A percentile compares a stretch with the other conserved stretches of the same genome.
Evolutionary conservation across 2,888 invertebrate species (phyloP).

Genomic region (Ametastegia equiseti): DNA sequence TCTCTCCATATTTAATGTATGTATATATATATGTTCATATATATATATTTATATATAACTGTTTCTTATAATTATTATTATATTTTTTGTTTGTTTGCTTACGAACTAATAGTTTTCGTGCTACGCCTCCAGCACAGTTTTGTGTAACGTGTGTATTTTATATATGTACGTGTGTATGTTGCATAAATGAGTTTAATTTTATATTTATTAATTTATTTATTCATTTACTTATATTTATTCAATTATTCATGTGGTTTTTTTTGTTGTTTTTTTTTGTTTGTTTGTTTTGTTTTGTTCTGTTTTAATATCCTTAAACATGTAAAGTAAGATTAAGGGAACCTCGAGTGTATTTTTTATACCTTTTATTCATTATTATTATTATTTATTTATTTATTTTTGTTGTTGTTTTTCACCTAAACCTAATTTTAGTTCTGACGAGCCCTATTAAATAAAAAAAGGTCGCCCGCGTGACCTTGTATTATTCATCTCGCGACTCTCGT

Average conservation of each 20-base stretch:
- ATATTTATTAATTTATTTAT: conserved; percentile 51
- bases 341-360: neutral
- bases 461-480: conserved; percentile 37
- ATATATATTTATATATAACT: conserved; percentile 75
- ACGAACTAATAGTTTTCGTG: conserved; percentile 75
- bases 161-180: conserved; percentile 56
- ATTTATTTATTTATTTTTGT: no score
- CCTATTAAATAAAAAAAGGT: conserved; percentile 30
- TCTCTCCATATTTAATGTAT: conserved; percentile 29
- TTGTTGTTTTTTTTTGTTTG: conserved; percentile 51
- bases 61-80: conserved; percentile 72
- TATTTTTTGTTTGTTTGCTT: conserved; percentile 75
- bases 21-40: conserved; percentile 67
- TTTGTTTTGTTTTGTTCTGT: conserved; percentile 52
- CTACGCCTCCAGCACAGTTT: conserved; percentile 73
- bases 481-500: neutral
- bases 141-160: conserved; percentile 68
- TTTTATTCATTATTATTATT: no score
- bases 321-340: conserved; percentile 46
- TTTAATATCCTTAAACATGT: conserved; percentile 46
- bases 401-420: no score
- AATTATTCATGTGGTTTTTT: conserved; percentile 50
- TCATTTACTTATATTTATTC: conserved; percentile 54
- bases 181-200: conserved; percentile 55
- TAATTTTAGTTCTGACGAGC: conserved; percentile 25